Percentiles rank a stretch among this genome's conserved stretches.
Evolutionary conservation across 2,113 vertebrate species (phyloP).

Genomic region (Coracopsis vasa): DNA sequence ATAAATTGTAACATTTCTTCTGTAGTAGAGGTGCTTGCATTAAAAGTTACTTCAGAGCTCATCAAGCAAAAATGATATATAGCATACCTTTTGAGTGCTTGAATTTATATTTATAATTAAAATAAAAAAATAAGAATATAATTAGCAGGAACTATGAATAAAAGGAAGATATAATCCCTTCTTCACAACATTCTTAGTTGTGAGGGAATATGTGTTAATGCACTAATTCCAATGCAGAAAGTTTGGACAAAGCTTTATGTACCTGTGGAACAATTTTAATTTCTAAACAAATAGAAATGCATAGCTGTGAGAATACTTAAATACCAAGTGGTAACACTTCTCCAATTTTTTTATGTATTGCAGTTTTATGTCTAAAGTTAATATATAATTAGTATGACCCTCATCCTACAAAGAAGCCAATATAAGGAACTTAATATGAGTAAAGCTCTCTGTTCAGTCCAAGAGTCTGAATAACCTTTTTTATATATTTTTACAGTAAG

Average conservation of each 20-base stretch:
- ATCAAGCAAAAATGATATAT: background rate
- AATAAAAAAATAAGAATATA: background rate
- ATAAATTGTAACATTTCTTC: background rate
- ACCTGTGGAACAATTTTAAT: background rate
- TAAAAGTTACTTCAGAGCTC: background rate
- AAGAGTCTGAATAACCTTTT: background rate
- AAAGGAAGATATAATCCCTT: background rate
- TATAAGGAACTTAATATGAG: background rate
- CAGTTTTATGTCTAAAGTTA: background rate
- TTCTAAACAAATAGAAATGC: background rate
- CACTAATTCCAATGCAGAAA: background rate
- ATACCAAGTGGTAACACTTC: background rate
- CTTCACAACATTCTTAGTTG: background rate
- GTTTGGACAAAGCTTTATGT: background rate
- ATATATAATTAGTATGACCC: background rate
- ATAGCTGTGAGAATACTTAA: background rate
- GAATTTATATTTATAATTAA: background rate
- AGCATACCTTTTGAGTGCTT: background rate
- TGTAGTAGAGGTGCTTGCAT: background rate
- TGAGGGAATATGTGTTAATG: background rate
- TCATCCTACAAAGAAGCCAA: background rate
- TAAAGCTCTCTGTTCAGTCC: background rate
- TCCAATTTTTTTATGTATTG: background rate
- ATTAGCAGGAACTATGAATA: background rate
- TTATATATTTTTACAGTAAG: background rate